Evolutionary conservation across 30 jellyfish, hydroid and myxozoan species (phyloP).

Genomic region (Pelagia noctiluca): DNA sequence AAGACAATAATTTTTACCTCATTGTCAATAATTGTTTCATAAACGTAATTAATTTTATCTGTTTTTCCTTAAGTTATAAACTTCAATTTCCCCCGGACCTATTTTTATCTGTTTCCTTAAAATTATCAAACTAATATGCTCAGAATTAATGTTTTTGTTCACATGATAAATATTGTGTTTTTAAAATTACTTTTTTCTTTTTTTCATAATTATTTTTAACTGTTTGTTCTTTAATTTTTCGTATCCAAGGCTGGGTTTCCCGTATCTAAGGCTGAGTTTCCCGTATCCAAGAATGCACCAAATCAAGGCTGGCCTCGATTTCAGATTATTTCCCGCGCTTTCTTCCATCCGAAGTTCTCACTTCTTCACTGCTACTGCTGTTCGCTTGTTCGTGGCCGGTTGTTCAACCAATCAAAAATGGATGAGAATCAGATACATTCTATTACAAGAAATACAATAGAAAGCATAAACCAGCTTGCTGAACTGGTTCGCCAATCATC

Average conservation of each 20-base stretch:
- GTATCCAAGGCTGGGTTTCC: slow-evolving; percentile 5
- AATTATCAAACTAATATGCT: not conserved
- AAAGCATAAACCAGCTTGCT: slow-evolving; percentile 1
- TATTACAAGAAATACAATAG: not conserved
- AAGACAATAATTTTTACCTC: not conserved
- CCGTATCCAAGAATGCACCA: slow-evolving; percentile 8
- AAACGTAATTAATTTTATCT: not conserved
- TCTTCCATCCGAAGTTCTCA: not conserved
- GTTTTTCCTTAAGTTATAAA: not conserved
- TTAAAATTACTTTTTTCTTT: not conserved
- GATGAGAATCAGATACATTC: slow-evolving; percentile 1
- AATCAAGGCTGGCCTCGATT: too few relatives aligned
- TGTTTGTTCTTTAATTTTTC: not conserved
- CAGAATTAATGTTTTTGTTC: not conserved
- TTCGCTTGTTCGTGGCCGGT: slow-evolving; percentile 2
- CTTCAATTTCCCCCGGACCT: not conserved
- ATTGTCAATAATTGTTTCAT: not conserved
- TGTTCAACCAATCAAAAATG: not conserved
- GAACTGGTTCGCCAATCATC: slow-evolving; percentile 8
- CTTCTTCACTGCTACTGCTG: slow-evolving; percentile 3
- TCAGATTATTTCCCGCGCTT: too few relatives aligned
- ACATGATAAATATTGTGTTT: not conserved
- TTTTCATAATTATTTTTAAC: not conserved
- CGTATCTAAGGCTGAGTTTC: slow-evolving; percentile 4
- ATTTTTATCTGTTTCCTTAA: not conserved